phyloP scores from a whole-genome alignment of 2,888 invertebrate species.

The Laspeyria flexula region DNA sequence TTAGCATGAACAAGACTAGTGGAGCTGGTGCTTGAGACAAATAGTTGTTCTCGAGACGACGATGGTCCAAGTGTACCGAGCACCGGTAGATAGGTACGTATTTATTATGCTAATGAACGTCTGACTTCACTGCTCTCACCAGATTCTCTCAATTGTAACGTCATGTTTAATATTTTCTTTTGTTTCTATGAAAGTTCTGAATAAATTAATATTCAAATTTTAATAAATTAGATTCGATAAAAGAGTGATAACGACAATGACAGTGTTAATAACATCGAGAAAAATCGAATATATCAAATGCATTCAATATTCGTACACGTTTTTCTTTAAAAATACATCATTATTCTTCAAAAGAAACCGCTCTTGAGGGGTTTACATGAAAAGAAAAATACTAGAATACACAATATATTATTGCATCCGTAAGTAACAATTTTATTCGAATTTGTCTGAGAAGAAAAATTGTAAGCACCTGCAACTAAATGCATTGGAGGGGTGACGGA shows the following conservation, averaged over 20 bases:
- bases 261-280: too few species aligned
- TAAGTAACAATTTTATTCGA: conserved; percentile 65
- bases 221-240: too few species aligned
- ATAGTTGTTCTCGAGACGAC: conserved; percentile 65
- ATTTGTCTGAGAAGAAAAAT: conserved; percentile 80
- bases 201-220: conserved; percentile 13
- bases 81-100: conserved; percentile 38
- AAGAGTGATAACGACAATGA: too few species aligned
- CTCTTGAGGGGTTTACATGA: conserved; percentile 53
- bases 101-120: conserved; percentile 78
- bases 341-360: conserved; percentile 53
- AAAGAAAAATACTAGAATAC: conserved; percentile 44
- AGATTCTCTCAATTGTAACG: conserved; percentile 43
- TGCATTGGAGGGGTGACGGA: conserved; percentile 64
- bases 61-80: conserved; percentile 42
- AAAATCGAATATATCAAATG: too few species aligned
- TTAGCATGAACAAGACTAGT: conserved; percentile 66
- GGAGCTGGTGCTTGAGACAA: conserved; percentile 63
- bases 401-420: conserved; percentile 50
- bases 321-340: conserved; percentile 44
- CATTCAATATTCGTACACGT: too few species aligned
- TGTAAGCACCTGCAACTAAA: conserved; percentile 82
- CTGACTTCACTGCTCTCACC: conserved; percentile 50
- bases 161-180: conserved; percentile 18
- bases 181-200: conserved; percentile 12